Percentiles rank a stretch among this genome's conserved stretches.
Conservation (phyloP, 2,797 vertebrate species). For the Syncerus caffer region DNA sequence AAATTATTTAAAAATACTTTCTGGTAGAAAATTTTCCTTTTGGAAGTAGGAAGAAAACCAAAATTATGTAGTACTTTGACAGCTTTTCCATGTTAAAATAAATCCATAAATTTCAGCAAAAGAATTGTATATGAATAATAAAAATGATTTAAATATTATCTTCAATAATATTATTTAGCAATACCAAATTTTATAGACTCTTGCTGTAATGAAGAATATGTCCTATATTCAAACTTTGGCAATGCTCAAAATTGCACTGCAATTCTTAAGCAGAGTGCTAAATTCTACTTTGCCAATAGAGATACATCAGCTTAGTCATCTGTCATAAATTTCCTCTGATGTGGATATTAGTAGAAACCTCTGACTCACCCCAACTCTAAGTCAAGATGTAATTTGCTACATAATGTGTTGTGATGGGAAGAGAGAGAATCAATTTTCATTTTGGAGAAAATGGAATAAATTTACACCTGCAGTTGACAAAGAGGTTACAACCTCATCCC, state of each 20-base stretch:
- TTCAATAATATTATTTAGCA: background rate
- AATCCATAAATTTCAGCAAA: background rate
- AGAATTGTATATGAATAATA: background rate
- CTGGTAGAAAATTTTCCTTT: background rate
- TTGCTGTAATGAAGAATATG: background rate
- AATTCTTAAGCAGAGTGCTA: background rate
- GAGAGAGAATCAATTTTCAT: constrained; percentile 57
- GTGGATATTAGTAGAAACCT: constrained; percentile 15
- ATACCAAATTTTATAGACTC: background rate
- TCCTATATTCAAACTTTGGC: background rate
- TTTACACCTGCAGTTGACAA: constrained; percentile 29
- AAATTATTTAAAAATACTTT: background rate
- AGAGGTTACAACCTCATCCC: constrained; percentile 15
- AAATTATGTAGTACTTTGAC: background rate
- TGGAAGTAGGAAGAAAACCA: background rate
- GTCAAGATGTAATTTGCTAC: constrained; percentile 54
- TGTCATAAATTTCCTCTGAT: background rate
- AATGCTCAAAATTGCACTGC: background rate
- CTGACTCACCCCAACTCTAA: constrained; percentile 46
- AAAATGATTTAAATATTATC: background rate
- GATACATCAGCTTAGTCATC: background rate
- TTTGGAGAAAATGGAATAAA: constrained; percentile 53
- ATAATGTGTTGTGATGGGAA: constrained; percentile 27
- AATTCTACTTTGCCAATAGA: background rate
- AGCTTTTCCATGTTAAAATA: background rate